A percentile compares a stretch with the other conserved stretches of the same genome.
Evolutionary conservation across 30 jellyfish, hydroid and myxozoan species (phyloP).

Genomic region (Hydra vulgaris): DNA sequence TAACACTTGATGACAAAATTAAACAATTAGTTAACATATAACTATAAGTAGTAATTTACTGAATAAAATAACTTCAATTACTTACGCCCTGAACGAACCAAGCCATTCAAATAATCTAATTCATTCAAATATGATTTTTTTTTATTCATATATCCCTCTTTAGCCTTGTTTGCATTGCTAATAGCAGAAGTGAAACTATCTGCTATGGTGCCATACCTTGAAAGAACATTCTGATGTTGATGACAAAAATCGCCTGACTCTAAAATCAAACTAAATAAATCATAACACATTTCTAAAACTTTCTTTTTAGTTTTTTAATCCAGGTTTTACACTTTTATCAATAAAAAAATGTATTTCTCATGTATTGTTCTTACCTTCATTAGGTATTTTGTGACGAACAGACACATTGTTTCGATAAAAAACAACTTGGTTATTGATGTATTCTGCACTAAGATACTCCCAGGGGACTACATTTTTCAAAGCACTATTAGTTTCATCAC

Average conservation of each 20-base stretch:
- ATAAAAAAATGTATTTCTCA: neutral
- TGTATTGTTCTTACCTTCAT: neutral
- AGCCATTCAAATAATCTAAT: neutral
- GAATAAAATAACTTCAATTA: no score
- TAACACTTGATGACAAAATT: no score
- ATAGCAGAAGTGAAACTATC: neutral
- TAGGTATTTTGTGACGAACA: neutral
- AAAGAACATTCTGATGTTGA: neutral
- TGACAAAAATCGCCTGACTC: neutral
- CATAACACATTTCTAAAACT: no score
- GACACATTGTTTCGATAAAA: neutral
- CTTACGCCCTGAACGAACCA: neutral
- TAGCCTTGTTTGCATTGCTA: neutral
- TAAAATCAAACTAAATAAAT: no score
- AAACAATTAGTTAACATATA: no score
- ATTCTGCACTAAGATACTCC: neutral
- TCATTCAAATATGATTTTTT: neutral
- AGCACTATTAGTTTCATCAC: conserved; percentile 40
- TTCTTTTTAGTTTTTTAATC: no score
- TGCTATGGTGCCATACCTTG: neutral
- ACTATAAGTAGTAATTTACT: no score
- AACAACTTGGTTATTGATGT: neutral
- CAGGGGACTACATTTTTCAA: conserved; percentile 43
- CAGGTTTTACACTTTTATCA: no score
- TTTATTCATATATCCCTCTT: neutral